Evolutionary conservation across 2,888 invertebrate genomes (phyloP).

Genomic region (Uropetala carovei): DNA sequence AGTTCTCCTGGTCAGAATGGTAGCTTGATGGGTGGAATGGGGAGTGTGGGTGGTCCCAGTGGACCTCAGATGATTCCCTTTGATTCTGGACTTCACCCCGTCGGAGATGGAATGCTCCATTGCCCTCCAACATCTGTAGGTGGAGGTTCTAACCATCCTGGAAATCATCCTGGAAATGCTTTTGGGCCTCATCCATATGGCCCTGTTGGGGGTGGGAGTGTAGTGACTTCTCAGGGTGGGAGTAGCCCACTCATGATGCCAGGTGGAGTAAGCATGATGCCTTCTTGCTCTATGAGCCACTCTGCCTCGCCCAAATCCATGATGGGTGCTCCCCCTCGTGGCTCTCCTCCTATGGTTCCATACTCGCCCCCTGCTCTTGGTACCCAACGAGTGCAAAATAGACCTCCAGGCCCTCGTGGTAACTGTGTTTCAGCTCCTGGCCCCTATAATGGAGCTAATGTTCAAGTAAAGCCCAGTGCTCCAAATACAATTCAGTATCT

Average conservation of each 20-base stretch:
- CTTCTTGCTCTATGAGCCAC: constrained; percentile 48
- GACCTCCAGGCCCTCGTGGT: constrained; percentile 74
- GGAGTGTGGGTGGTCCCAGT: constrained; percentile 66
- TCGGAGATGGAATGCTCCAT: constrained; percentile 52
- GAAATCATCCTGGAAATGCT: not conserved
- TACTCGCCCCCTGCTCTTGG: constrained; percentile 79
- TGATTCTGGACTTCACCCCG: constrained; percentile 65
- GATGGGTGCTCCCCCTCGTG: constrained; percentile 66
- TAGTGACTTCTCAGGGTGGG: constrained; percentile 33
- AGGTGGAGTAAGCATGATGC: constrained; percentile 62
- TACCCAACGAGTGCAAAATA: constrained; percentile 69
- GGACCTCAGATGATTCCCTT: constrained; percentile 77
- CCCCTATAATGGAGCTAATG: constrained; percentile 82
- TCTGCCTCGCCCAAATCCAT: constrained; percentile 67
- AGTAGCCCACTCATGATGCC: constrained; percentile 60
- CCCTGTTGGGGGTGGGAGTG: constrained; percentile 9
- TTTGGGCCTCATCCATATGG: constrained; percentile 45
- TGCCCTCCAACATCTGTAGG: constrained; percentile 33
- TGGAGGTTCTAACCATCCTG: constrained; percentile 22
- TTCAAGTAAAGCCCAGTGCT: constrained; percentile 95
- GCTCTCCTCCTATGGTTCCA: constrained; percentile 68
- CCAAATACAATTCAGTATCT: constrained; percentile 99
- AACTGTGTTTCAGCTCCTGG: constrained; percentile 74
- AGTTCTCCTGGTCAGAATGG: constrained; percentile 79
- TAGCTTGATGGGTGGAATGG: constrained; percentile 72